A percentile compares a stretch with the other conserved stretches of the same genome.
Conservation (phyloP, 2,113 vertebrate genomes). For the Irena cyanogastra region DNA sequence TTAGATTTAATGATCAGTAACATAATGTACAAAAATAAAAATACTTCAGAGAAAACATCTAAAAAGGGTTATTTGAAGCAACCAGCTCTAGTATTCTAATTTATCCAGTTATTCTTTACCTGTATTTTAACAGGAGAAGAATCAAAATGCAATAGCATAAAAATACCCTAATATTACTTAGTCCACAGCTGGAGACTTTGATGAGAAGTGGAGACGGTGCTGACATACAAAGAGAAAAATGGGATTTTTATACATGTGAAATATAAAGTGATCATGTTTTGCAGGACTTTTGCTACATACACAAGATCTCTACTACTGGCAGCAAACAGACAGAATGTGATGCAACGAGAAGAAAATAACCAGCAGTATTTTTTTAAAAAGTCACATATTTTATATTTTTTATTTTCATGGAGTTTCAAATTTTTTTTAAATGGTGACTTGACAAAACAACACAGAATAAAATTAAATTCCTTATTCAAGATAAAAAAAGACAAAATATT, state of each 20-base stretch:
- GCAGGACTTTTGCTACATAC: not conserved
- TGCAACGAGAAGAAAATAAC: not conserved
- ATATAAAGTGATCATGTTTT: slow-evolving; percentile 23
- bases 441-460: not conserved
- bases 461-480: not conserved
- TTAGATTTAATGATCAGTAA: slow-evolving; percentile 1
- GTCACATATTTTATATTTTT: not conserved
- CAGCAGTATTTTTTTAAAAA: not conserved
- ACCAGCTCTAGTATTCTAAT: slow-evolving; percentile 3
- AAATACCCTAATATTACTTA: not conserved
- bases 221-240: not conserved
- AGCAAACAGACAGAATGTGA: not conserved
- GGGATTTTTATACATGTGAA: slow-evolving; percentile 4
- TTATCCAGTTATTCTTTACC: slow-evolving; percentile 5
- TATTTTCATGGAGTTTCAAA: not conserved
- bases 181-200: slow-evolving; percentile 4
- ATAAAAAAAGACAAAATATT: not conserved
- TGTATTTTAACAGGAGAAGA: not conserved
- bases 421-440: not conserved
- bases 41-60: slow-evolving; percentile 11
- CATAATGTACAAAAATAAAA: slow-evolving; percentile 16
- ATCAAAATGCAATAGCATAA: not conserved
- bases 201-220: not conserved
- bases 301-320: not conserved
- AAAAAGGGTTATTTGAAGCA: not conserved